Evolutionary conservation across 2,888 invertebrate species (phyloP), one percentile per base, ranked within the genome.

Genomic region (Drosophila barbarae): DNA sequence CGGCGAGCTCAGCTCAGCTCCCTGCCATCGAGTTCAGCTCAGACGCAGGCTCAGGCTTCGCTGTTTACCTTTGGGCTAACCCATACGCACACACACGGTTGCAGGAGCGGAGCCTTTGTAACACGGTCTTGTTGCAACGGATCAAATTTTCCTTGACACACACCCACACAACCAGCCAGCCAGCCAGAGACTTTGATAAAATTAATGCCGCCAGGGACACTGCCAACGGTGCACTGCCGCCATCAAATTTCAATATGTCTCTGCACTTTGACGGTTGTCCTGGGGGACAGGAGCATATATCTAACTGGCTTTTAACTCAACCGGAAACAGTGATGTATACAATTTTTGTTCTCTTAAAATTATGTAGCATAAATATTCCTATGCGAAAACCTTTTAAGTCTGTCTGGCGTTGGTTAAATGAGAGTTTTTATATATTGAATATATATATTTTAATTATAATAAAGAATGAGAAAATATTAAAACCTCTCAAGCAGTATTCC

Each of bases 41-140:
- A 18, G 64, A 13, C 32, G 15, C 34, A 39, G 52, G 28, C 36
- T 21, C 21, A 13, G 35, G 39, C 42, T 55, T 9, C 41, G 36
- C 42, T 65, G 66, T 66, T 66, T 65, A 55, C 54, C 65, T 65
- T 66, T 44, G 50, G 46, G 46, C 34, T 26, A n/a, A 18, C 44
- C 15, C 56, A 18, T 9, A 10, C 55, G 3, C 34, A 8, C 26
- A 10, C 15, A 12, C 28, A 15, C 12, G 3, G 23, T 13, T 8
- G 28, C 36, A 39, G 52, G 54, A 63, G 60, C 84, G 50, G 54
- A 65, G 60, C 84, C 76, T 75, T 78, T 78, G 76, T 73, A 73
- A 81, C 64, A 42, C 36, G 36, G 51, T 53, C 71, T 42, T 44
- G 56, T 66, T 71, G 55, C 76, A 26, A 57, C 51, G 73, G 44